A percentile compares a stretch with the other conserved stretches of the same genome.
phyloP scores from a whole-genome alignment of 2,797 vertebrate species.

The Siniperca scherzeri region DNA sequence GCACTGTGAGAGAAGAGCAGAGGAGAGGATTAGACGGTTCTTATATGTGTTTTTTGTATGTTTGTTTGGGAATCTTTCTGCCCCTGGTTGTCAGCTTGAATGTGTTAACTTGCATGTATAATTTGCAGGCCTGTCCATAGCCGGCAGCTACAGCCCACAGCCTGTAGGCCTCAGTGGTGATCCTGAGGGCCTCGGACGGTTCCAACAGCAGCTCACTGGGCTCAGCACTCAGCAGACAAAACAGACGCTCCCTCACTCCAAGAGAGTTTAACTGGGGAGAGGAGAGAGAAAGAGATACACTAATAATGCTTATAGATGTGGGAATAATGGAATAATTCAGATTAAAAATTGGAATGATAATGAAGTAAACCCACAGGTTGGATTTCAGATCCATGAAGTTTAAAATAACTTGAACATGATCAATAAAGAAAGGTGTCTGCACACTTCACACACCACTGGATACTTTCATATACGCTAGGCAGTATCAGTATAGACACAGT shows the following conservation, averaged over 20 bases:
- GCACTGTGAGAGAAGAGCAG: not conserved
- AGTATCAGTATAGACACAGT: not conserved
- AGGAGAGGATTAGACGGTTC: not conserved
- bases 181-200: constrained; percentile 84
- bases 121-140: constrained; percentile 92
- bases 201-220: constrained; percentile 90
- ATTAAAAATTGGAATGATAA: not conserved
- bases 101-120: constrained; percentile 88
- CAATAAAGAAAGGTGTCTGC: not conserved
- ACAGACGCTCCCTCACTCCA: constrained; percentile 88
- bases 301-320: not conserved
- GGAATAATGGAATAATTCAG: not conserved
- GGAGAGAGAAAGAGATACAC: not conserved
- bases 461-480: not conserved
- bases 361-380: not conserved
- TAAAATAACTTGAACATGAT: not conserved
- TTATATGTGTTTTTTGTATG: not conserved
- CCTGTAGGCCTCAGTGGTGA: constrained; percentile 91
- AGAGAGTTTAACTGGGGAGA: constrained; percentile 88
- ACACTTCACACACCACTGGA: not conserved
- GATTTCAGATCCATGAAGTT: not conserved
- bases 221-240: constrained; percentile 89
- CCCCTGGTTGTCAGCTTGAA: no score
- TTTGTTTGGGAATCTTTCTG: not conserved
- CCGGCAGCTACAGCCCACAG: constrained; percentile 92